Base-by-base conservation (phyloP, 2,888 invertebrate genomes). In the Polyommatus iphigenia region DNA sequence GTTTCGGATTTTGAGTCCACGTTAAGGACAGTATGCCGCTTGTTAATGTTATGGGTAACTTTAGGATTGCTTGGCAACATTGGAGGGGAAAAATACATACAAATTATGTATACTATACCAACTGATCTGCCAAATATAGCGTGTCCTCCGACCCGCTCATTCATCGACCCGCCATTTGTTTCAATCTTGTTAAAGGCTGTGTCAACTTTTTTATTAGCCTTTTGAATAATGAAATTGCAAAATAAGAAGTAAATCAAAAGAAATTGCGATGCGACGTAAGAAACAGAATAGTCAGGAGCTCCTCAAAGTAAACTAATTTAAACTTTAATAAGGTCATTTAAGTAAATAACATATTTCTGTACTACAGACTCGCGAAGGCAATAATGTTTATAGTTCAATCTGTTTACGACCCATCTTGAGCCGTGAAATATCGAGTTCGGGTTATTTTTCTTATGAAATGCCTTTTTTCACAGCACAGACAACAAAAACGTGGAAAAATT, bases 401-500 rank as follows among this genome's bases (percentile, higher is more conserved):
- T 67, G 67, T 67, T 32, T 67, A 15, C 67, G 67, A 67, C 15
- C 24, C 18, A 18, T 67, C 29, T 62, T 13, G 10, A 62, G 1
- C 62, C 2, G 20, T 24, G 62, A 67, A 29, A 29, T 67, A 6
- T 67, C 15, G 13, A 67, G 24, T 24, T 62, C 3, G 20, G 8
- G 62, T 62, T 67, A 67, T 67, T 67, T 67, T 29, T 29, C 13
- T 29, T 41, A 54, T 54, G 54, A 71, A 71, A 24, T 29, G 18
- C 32, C 36, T 46, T 57, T 62, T 71, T 67, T 77, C 18, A 20
- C n/a, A 77, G 71, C 15, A 36, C 20, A 54, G 32, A 8, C 20
- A 50, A 57, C 71, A 41, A 15, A 77, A 71, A 72, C 24, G 36
- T 24, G 20, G 50, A 85, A 85, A 85, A 89, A 90, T 90, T 90